Conservation (phyloP, 37 sponge, comb jelly and placozoan genomes). For the Spongia lamella region DNA sequence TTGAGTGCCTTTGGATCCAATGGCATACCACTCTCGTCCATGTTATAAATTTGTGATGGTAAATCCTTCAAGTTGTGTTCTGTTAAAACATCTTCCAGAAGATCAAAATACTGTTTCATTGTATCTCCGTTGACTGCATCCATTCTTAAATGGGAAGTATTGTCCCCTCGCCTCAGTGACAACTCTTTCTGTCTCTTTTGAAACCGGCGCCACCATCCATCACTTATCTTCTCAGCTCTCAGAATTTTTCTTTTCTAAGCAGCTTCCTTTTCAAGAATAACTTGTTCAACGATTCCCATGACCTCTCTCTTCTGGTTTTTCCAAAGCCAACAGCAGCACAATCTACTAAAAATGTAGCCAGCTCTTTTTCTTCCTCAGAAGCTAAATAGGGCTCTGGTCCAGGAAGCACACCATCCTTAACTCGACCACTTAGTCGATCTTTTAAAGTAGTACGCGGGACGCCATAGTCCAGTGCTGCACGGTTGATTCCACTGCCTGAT, state of each 20-base stretch:
- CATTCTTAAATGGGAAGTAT: neutral
- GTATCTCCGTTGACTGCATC: constrained; percentile 1
- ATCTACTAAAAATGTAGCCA: neutral
- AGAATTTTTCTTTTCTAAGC: too few species aligned
- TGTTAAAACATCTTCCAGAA: constrained; percentile 19
- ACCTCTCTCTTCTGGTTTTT: constrained; percentile 1
- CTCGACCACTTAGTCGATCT: neutral
- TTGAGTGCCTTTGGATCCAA: constrained; percentile 35
- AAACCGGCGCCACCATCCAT: constrained; percentile 18
- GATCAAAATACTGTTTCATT: constrained; percentile 25
- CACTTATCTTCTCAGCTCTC: too few species aligned
- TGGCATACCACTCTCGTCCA: constrained; percentile 61
- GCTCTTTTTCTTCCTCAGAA: constrained; percentile 10
- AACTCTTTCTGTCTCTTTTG: neutral
- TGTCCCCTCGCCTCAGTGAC: constrained; percentile 15
- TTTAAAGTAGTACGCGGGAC: constrained; percentile 5
- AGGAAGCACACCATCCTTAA: constrained; percentile 2
- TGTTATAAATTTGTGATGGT: constrained; percentile 45
- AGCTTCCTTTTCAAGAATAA: too few species aligned
- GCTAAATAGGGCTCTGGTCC: constrained; percentile 8
- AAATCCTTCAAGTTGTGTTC: constrained; percentile 3
- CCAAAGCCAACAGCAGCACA: constrained; percentile 9
- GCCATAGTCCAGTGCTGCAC: neutral
- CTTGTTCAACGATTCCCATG: too few species aligned
- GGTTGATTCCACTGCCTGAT: constrained; percentile 9